phyloP scores from a whole-genome alignment of 2,888 invertebrate genomes.

The Drosophila pseudotalamancana region DNA sequence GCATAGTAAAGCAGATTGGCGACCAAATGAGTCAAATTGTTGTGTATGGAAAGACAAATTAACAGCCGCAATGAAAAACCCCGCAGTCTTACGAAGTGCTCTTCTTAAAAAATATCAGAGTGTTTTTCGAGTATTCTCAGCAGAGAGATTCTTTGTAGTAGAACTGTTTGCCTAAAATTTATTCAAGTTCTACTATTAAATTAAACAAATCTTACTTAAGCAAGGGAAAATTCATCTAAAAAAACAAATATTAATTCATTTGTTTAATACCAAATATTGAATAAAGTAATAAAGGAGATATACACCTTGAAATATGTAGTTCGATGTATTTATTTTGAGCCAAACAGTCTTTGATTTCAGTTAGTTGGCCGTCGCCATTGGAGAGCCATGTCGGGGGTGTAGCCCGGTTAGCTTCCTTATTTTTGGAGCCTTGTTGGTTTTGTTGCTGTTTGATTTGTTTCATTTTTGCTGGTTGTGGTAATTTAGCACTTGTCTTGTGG shows the following conservation, averaged over 20 bases:
- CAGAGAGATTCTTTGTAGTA: no score
- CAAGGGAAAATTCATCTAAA: no score
- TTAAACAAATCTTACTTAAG: no score
- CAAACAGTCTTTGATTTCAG: constrained; percentile 54
- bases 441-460: constrained; percentile 50
- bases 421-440: constrained; percentile 14
- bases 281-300: no score
- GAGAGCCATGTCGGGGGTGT: background rate
- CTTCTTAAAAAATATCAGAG: no score
- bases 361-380: constrained; percentile 4
- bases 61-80: constrained; percentile 43
- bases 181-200: no score
- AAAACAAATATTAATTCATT: constrained; percentile 13
- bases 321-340: constrained; percentile 66
- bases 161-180: no score
- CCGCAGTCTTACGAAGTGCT: no score
- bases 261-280: no score
- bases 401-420: background rate
- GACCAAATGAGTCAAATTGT: constrained; percentile 19
- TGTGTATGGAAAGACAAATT: background rate
- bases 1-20: constrained; percentile 2
- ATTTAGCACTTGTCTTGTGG: constrained; percentile 70
- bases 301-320: no score
- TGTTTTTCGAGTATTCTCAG: no score
- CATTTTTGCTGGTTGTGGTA: constrained; percentile 43